Conservation (phyloP, 2,888 invertebrate genomes). For the Augiades crinisus region DNA sequence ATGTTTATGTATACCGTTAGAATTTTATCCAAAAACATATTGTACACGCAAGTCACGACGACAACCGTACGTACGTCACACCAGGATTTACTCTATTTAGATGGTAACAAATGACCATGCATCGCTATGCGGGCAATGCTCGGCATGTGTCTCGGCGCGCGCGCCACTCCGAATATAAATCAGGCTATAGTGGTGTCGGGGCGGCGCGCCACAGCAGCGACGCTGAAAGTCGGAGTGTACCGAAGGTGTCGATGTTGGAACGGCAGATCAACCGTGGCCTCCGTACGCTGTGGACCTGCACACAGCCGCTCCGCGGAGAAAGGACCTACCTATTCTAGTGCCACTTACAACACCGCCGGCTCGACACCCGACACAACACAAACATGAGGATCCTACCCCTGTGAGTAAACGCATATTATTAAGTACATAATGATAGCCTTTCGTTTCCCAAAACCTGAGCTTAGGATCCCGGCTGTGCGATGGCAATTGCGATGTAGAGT, state of each 20-base stretch:
- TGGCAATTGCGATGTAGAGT: slow-evolving; percentile 57
- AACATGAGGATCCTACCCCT: slow-evolving; percentile 70
- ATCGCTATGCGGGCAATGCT: slow-evolving; percentile 49
- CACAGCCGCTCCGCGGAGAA: slow-evolving; percentile 58
- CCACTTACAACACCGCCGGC: slow-evolving; percentile 46
- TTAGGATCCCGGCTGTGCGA: slow-evolving; percentile 55
- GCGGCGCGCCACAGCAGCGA: slow-evolving; percentile 42
- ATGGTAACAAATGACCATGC: slow-evolving; percentile 40
- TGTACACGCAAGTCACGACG: neutral
- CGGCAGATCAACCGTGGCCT: slow-evolving; percentile 69
- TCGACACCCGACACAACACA: slow-evolving; percentile 49
- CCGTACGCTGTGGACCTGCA: slow-evolving; percentile 68
- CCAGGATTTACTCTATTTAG: slow-evolving; percentile 46
- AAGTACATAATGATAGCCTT: no score
- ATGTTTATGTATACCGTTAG: neutral
- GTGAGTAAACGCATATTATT: slow-evolving; percentile 49
- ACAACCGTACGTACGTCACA: slow-evolving; percentile 12
- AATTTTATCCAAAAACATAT: neutral
- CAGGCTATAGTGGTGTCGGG: slow-evolving; percentile 48
- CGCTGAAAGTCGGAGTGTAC: slow-evolving; percentile 45
- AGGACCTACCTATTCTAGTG: slow-evolving; percentile 55
- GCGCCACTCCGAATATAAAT: slow-evolving; percentile 57
- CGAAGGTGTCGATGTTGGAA: slow-evolving; percentile 48
- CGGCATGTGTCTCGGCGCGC: slow-evolving; percentile 44
- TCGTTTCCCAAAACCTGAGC: no score